Evolutionary conservation across 2,888 invertebrate genomes (phyloP), one percentile per base, ranked within the genome.

Genomic region (Tetheella fluctuosa): DNA sequence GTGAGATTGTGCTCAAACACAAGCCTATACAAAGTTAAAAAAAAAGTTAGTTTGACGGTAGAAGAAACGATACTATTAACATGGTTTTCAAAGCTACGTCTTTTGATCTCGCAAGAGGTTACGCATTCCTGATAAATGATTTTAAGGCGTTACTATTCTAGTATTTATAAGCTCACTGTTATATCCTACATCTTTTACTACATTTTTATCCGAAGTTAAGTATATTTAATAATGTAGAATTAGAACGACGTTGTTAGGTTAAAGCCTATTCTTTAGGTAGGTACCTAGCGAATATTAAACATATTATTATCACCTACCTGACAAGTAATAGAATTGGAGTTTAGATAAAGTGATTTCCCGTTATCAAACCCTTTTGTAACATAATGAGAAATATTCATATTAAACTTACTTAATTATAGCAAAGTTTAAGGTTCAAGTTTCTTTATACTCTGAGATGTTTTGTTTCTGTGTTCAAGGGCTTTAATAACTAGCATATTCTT

Each of bases 281-380:
- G 20, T 20, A 2, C 10, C 10, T 48, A 10, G 10, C 20, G 48
- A 10, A 48, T 48, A 48, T 48, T 48, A 48, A 48, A 20, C 20
- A 20, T 48, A 20, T 20, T n/a, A 48, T 20, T 48, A 48, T 48
- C 48, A 17, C 48, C 20, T 48, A 20, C 20, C 20, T 48, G 48
- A 48, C 34, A 48, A 48, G 48, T 48, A n/a, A 48, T 48, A 10
- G 48, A 48, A 48, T 48, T 20, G 20, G 1, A 48, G 20, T 20
- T 7, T 20, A 20, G 20, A 48, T 48, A 20, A 48, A n/a, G 17
- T 2, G n/a, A 48, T 48, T 20, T 20, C 48, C 48, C 48, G 8
- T 48, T 48, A 48, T 48, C 48, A 20, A 48, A 48, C 48, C 20
- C n/a, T 39, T 48, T 48, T 48, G 42, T 48, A 48, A 20, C 48